phyloP scores from a whole-genome alignment of 2,888 invertebrate genomes.

The Caenorhabditis imperialis region DNA sequence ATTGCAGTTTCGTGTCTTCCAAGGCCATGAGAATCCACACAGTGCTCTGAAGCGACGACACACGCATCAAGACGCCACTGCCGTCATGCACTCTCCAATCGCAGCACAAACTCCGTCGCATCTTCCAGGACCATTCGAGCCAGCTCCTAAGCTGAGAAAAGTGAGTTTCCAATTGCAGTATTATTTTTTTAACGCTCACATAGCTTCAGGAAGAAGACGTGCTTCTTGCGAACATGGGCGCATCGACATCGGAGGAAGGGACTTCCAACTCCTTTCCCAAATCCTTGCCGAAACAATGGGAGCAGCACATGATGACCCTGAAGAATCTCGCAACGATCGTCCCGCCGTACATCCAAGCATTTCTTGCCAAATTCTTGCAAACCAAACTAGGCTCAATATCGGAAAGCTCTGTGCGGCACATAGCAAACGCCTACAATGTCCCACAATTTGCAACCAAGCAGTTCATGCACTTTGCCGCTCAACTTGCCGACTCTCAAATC shows the following conservation, averaged over 20 bases:
- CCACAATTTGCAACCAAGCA: conserved; percentile 3
- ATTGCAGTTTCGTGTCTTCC: no score
- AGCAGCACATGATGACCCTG: neutral
- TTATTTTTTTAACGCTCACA: no score
- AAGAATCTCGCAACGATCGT: conserved; percentile 1
- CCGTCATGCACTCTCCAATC: conserved; percentile 14
- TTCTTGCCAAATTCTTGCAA: conserved; percentile 13
- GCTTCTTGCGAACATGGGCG: neutral
- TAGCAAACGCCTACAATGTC: conserved; percentile 10
- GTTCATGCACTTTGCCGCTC: conserved; percentile 9
- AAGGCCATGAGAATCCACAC: conserved; percentile 20
- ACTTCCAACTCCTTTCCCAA: conserved; percentile 3
- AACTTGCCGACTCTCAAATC: neutral
- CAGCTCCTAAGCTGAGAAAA: conserved; percentile 2
- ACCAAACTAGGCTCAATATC: neutral
- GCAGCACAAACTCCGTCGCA: conserved; percentile 1
- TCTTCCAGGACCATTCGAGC: conserved; percentile 36
- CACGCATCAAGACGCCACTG: conserved; percentile 34
- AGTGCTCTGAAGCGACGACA: conserved; percentile 35
- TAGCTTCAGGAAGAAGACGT: conserved; percentile 5
- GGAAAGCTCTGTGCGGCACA: neutral
- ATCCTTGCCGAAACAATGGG: conserved; percentile 4
- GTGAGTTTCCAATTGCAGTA: neutral
- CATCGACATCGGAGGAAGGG: conserved; percentile 7
- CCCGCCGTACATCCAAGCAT: conserved; percentile 25